Conservation (phyloP, 2,797 vertebrate genomes). For the Passerculus sandwichensis region DNA sequence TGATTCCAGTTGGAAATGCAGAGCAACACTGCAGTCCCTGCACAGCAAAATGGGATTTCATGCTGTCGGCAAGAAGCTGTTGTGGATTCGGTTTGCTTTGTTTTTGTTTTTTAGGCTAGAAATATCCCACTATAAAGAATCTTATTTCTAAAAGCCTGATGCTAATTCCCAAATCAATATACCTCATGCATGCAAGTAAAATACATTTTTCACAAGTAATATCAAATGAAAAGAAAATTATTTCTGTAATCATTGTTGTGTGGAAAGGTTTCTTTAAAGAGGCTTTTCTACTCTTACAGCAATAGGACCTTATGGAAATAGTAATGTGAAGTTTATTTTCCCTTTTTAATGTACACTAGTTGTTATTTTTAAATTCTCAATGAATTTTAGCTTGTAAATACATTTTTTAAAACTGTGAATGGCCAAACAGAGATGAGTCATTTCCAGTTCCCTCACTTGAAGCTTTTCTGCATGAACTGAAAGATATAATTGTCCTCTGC, state of each 20-base stretch:
- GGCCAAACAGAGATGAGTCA: neutral
- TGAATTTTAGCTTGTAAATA: neutral
- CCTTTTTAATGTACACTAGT: neutral
- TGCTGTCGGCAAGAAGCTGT: neutral
- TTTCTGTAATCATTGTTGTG: neutral
- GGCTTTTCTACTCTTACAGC: neutral
- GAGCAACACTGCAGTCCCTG: neutral
- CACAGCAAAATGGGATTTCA: slow-evolving; percentile 12
- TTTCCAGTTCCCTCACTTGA: slow-evolving; percentile 13
- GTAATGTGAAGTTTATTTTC: neutral
- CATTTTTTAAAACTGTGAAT: neutral
- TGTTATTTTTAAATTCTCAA: neutral
- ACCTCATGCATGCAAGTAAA: neutral
- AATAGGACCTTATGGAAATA: neutral
- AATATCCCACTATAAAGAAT: neutral
- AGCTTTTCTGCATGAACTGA: slow-evolving; percentile 30
- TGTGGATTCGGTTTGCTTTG: neutral
- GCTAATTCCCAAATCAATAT: neutral
- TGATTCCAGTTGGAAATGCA: slow-evolving; percentile 33
- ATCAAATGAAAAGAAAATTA: neutral
- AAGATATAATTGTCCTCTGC: slow-evolving; percentile 47
- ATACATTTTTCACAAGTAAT: neutral
- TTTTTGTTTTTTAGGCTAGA: neutral
- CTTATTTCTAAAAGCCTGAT: neutral
- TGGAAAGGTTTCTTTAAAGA: neutral